Evolutionary conservation across 2,113 vertebrate species (phyloP), one percentile per base, ranked within the genome.

Genomic region (Pycnonotus jocosus): DNA sequence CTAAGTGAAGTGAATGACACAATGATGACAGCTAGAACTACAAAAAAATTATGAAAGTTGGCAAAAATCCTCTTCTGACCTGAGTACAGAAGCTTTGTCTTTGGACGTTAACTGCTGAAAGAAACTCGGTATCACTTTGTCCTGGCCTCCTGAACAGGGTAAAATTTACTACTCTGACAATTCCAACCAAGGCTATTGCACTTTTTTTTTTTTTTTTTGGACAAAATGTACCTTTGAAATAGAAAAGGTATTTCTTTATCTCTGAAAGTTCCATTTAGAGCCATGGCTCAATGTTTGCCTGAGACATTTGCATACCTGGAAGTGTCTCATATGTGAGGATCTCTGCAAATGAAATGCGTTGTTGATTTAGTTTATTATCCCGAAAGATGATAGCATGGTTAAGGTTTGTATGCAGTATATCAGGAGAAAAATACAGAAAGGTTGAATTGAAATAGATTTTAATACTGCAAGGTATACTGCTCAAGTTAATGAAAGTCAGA

Each of bases 401-500:
- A 83, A 88, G 60, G 69, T 88, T 81, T 88, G 56, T 58, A 73
- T 90, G 79, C 4, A 6, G 79, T 68, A 64, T 57, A 86, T 86
- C 60, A 81, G 65, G 51, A 88, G 71, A 70, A 90, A 94, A 96
- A 94, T 86, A 88, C 28, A 0, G 82, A 83, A 90, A n/a, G 47
- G 56, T 15, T 92, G 90, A 86, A 88, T 62, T 86, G 85, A 76
- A 95, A 90, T 73, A 81, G 62, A 73, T 90, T 96, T 96, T 88
- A 91, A 90, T 94, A 93, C 79, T 95, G 76, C 82, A 78, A 94
- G 79, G 87, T 95, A 73, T 92, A 70, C 85, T 74, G 72, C 70
- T 96, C 90, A 93, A 94, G 90, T 91, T 96, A 95, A 96, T 96
- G 92, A 92, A 97, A 96, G 76, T 83, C 94, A 95, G 95, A 93